A percentile compares a stretch with the other conserved stretches of the same genome.
Evolutionary conservation across 23 tunicate genomes (phyloP).

Genomic region (Diplosoma virens): DNA sequence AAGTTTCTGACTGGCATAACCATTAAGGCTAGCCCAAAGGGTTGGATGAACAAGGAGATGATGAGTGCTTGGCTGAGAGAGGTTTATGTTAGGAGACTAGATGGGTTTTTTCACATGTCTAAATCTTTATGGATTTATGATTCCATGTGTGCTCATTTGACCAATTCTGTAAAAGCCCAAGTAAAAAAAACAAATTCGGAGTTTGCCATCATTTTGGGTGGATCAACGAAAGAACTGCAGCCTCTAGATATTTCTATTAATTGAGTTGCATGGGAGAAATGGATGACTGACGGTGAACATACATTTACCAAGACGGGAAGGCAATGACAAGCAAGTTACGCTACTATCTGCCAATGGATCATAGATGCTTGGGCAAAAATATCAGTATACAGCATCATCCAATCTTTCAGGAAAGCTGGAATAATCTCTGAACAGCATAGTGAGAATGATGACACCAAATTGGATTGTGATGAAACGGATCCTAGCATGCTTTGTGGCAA

Average conservation of each 20-base stretch:
- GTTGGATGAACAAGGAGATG: conserved; percentile 11
- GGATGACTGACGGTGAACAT: conserved; percentile 7
- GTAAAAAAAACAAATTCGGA: conserved; percentile 1
- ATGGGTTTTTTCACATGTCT: conserved; percentile 5
- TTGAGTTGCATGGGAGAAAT: conserved; percentile 10
- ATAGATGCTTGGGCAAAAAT: background rate
- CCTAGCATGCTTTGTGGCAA: conserved; percentile 5
- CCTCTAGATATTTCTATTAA: conserved; percentile 21
- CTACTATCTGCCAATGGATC: conserved; percentile 22
- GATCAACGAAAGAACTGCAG: conserved; percentile 18
- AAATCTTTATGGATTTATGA: background rate
- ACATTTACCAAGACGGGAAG: conserved; percentile 22
- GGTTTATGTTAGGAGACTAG: background rate
- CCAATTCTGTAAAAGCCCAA: background rate
- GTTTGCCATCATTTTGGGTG: conserved; percentile 17
- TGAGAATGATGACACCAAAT: background rate
- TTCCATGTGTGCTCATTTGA: background rate
- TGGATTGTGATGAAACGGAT: background rate
- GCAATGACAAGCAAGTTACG: background rate
- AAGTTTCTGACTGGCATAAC: background rate
- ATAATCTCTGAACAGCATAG: background rate
- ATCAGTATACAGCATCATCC: background rate
- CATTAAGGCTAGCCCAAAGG: conserved; percentile 1
- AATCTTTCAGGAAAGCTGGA: background rate
- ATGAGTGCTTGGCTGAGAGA: conserved; percentile 11